Evolutionary conservation across 2,113 vertebrate species (phyloP), one percentile per base, ranked within the genome.

Genomic region (Istiophorus platypterus): DNA sequence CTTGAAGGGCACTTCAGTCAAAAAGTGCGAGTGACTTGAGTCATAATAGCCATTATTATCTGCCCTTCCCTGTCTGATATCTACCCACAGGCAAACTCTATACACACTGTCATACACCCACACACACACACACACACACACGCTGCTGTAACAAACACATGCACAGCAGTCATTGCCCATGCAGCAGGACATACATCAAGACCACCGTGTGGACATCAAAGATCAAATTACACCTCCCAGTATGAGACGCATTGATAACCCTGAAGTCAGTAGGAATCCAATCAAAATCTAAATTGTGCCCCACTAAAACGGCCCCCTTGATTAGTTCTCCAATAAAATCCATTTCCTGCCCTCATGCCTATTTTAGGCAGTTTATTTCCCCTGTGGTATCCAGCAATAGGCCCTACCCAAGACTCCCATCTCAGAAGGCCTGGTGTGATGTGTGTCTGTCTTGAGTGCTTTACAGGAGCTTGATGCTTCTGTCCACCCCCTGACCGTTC

Each of bases 281-380:
- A 95, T 94, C 94, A 91, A 92, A 95, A 94, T 94, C 94, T 95
- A 94, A 95, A 95, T 94, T 91, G 91, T 93, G 91, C 89, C 89
- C 91, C 85, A 87, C 93, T 93, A 94, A 95, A 95, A 92, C 12
- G 72, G 89, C 82, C 88, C 81, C 88, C 87, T 91, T 95, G 93
- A 95, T 95, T 96, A 95, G 93, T 95, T 95, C 93, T 94, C 92
- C 94, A 95, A 93, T 95, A 93, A 95, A 95, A 95, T 94, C 92
- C 85, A 95, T 95, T 95, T 95, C 94, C 94, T 94, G 90, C 91
- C 89, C 91, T 84, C 62, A 67, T 91, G 92, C 92, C 92, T 95
- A 92, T 94, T 95, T 94, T 91, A 88, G 90, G 91, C 86, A 86
- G 76, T 95, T 94, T 95, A 95, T 95, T 95, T 95, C 94, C 95